Conservation (phyloP, 2,888 invertebrate genomes). For the Cephus runcator region DNA sequence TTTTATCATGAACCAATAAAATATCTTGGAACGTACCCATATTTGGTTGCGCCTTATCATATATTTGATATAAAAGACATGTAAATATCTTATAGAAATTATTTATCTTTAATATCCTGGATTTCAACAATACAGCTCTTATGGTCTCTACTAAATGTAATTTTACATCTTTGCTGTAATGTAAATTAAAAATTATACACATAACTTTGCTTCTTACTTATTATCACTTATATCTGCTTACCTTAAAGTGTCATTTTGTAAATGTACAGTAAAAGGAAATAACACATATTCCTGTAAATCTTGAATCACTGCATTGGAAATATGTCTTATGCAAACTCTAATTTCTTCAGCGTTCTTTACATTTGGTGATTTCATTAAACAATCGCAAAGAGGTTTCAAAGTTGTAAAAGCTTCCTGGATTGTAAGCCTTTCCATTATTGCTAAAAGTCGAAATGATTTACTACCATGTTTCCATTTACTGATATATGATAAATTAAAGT, state of each 20-base stretch:
- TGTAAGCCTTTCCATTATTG: conserved; percentile 37
- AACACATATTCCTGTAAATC: conserved; percentile 69
- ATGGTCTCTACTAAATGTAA: conserved; percentile 68
- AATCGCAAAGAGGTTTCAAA: conserved; percentile 70
- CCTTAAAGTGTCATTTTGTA: conserved; percentile 49
- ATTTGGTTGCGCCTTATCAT: conserved; percentile 67
- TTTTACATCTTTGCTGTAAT: conserved; percentile 66
- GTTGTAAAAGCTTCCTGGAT: conserved; percentile 42
- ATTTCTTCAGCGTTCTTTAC: conserved; percentile 62
- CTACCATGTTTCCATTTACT: neutral
- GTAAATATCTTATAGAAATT: conserved; percentile 71
- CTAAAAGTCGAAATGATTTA: neutral
- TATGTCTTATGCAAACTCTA: conserved; percentile 52
- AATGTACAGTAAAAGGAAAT: conserved; percentile 65
- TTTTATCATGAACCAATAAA: conserved; percentile 7
- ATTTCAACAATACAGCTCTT: conserved; percentile 66
- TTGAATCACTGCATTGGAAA: conserved; percentile 65
- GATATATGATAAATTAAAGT: neutral
- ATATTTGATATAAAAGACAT: conserved; percentile 69
- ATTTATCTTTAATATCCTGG: conserved; percentile 66
- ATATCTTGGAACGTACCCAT: conserved; percentile 64
- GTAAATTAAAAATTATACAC: neutral
- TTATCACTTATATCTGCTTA: conserved; percentile 27
- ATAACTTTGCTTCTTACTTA: neutral
- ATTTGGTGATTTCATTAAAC: conserved; percentile 67